Percentiles rank a stretch among this genome's conserved stretches.
These are phyloP conservation scores for Mus pahari DNA, from an alignment of 2,113 vertebrate species.

Conservation along the genomic window DNA sequence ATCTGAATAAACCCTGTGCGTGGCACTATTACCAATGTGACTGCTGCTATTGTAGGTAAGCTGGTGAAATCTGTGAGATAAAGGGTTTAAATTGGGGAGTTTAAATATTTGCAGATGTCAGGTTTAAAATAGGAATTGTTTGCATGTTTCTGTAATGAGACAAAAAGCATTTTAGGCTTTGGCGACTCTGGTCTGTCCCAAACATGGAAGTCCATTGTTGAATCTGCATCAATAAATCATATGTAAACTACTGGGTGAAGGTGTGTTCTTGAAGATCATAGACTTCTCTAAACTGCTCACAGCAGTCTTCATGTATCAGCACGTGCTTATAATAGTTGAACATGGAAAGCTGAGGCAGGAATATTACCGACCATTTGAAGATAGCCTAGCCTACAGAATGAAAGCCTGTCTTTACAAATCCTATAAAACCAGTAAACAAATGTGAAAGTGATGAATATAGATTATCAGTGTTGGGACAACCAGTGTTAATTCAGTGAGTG, in stretches of 20 bases:
- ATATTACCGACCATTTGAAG: background rate
- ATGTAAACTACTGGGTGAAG: background rate
- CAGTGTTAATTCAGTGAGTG: background rate
- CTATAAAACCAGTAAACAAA: background rate
- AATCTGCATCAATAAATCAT: background rate
- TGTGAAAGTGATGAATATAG: background rate
- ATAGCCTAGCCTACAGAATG: background rate
- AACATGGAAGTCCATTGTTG: background rate
- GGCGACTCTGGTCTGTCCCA: background rate
- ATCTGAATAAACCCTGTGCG: constrained; percentile 36
- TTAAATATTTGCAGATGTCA: constrained; percentile 54
- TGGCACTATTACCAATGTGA: background rate
- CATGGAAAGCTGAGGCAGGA: background rate
- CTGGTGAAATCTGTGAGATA: no score
- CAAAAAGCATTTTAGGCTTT: background rate
- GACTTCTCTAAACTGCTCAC: background rate
- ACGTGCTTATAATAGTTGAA: background rate
- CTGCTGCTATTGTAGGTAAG: background rate
- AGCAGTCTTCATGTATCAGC: background rate
- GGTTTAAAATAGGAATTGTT: constrained; percentile 16
- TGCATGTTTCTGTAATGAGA: constrained; percentile 29
- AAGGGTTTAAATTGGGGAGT: background rate
- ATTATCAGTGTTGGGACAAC: background rate
- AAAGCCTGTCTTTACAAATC: background rate
- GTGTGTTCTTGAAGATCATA: background rate